These are phyloP conservation scores for Meta bourneti DNA, from an alignment of 2,888 invertebrate species.

Conservation along the genomic window DNA sequence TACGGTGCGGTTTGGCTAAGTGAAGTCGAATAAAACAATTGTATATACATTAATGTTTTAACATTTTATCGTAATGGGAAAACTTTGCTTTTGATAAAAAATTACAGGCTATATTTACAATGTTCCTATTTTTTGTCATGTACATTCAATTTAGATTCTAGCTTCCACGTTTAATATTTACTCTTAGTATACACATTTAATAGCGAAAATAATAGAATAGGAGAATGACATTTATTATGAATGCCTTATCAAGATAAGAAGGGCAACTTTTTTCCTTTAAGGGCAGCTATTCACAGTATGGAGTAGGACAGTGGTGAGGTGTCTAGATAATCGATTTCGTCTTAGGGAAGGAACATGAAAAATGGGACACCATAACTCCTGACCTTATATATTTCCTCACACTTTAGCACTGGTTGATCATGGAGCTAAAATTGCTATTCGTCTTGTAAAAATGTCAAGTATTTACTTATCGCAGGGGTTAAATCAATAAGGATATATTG, in stretches of 20 bases:
- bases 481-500: not conserved
- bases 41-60: too few species aligned
- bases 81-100: too few species aligned
- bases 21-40: too few species aligned
- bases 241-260: not conserved
- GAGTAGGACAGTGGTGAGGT: not conserved
- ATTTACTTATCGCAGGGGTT: not conserved
- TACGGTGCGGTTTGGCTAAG: too few species aligned
- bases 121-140: too few species aligned
- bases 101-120: too few species aligned
- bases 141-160: too few species aligned
- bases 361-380: not conserved
- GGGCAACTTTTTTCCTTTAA: not conserved
- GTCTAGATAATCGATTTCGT: not conserved
- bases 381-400: not conserved
- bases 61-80: too few species aligned
- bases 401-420: not conserved
- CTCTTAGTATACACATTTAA: not conserved
- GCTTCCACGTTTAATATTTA: too few species aligned
- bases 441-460: not conserved
- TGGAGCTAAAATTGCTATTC: not conserved
- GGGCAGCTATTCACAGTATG: not conserved
- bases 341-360: not conserved
- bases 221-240: slow-evolving; percentile 1
- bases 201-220: not conserved